Base-by-base conservation (phyloP, 1,140 invertebrate genomes). In the Bombus pascuorum region DNA sequence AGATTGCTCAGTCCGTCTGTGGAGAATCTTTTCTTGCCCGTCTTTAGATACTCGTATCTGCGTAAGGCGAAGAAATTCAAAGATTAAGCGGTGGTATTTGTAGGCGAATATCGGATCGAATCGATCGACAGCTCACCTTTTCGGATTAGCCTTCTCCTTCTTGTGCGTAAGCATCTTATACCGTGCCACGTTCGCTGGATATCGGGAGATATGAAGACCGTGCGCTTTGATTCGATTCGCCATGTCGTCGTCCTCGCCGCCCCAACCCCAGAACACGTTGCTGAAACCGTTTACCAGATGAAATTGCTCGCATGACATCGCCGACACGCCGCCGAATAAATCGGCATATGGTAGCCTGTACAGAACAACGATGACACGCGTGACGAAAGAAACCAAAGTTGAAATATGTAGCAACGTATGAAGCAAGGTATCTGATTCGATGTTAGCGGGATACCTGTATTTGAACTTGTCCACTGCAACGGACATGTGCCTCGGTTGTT, bases 171-270 rank as follows among this genome's bases (percentile, higher is more conserved):
- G 95, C 98, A 99, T 99, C 76, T 97, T 98, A 94, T 99, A 99
- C 15, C 98, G 96, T 15, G 98, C 98, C 82, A 99, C 97, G 79
- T 97, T 97, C 73, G 97, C 96, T 22, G 98, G 98, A 95, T 99
- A 99, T 86, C 98, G 96, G 53, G 97, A 97, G 93, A 99, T 98
- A 94, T 98, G 97, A 71, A 98, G 96, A 68, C 97, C 97, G 87
- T 97, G 96, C 91, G 97, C 97, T 88, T 97, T 97, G 89, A 98
- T 97, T 91, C 98, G 96, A 93, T 98, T 98, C 59, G 97, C 97
- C 98, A 99, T 98, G 93, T 99, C 98, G 93, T 99, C 98, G 94
- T 99, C 98, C 95, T 99, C 98, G 37, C 97, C 98, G 53, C 98
- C 98, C 98, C 98, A 98, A 18, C 98, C 98, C 97, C 98, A 99